Conservation (phyloP, 2,888 invertebrate species). For the Heliconius charithonia region DNA sequence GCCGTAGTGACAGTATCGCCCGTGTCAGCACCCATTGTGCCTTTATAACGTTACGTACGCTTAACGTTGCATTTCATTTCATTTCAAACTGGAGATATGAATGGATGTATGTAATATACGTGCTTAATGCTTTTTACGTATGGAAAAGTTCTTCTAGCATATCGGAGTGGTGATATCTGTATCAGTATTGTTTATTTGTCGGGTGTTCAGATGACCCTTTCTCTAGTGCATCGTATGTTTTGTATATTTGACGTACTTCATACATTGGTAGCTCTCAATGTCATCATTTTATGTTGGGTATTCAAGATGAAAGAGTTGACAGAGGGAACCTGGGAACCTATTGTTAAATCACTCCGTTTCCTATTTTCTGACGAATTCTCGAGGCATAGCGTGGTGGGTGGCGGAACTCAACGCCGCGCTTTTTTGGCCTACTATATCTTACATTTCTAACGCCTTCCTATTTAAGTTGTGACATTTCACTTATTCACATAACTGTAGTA, state of each 20-base stretch:
- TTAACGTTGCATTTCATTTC: constrained; percentile 46
- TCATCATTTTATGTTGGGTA: background rate
- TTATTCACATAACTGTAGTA: background rate
- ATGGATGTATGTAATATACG: background rate
- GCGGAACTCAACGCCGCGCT: too few species aligned
- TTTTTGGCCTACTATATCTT: background rate
- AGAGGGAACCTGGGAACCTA: too few species aligned
- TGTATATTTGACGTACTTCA: too few species aligned
- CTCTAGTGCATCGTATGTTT: background rate
- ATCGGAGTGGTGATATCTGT: background rate
- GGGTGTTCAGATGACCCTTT: background rate
- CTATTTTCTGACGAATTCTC: too few species aligned
- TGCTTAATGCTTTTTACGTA: constrained; percentile 3
- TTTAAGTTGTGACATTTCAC: background rate
- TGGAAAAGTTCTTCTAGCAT: background rate
- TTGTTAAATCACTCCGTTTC: too few species aligned
- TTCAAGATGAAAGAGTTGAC: too few species aligned
- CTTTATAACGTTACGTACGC: constrained; percentile 25
- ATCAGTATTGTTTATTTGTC: background rate
- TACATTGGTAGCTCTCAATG: background rate
- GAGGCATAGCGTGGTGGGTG: too few species aligned
- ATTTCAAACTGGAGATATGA: constrained; percentile 35
- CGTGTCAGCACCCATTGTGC: constrained; percentile 41
- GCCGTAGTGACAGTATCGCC: constrained; percentile 25
- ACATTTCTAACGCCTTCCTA: background rate